phyloP scores from a whole-genome alignment of 2,888 invertebrate species.

The Gortyna flavago region DNA sequence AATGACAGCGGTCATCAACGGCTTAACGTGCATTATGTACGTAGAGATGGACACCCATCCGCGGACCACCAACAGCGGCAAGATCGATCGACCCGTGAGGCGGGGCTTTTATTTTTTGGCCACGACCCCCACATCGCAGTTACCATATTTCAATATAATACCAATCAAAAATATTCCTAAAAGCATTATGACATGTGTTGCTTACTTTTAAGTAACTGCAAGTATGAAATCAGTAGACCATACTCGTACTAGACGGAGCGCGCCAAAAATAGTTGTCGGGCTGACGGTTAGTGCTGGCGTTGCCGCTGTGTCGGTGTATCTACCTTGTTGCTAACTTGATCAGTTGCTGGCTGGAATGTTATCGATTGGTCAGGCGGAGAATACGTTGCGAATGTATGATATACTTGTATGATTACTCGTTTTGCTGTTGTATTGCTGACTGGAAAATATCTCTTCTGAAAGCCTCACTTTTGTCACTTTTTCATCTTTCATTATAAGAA shows the following conservation, averaged over 20 bases:
- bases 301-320: not conserved
- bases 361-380: conserved; percentile 29
- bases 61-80: no score
- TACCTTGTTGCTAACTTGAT: conserved; percentile 27
- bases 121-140: no score
- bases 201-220: not conserved
- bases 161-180: not conserved
- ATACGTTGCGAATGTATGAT: no score
- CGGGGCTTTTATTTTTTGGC: no score
- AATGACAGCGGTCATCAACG: no score
- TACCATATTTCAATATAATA: not conserved
- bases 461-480: not conserved
- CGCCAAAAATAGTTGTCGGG: conserved; percentile 35
- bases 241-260: conserved; percentile 6
- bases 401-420: not conserved
- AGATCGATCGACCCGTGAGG: no score
- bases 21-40: no score
- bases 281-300: conserved; percentile 17
- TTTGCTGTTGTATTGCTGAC: not conserved
- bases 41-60: no score
- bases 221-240: conserved; percentile 16
- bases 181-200: not conserved
- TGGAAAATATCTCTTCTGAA: no score
- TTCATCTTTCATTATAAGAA: not conserved
- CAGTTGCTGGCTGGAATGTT: conserved; percentile 6